These are phyloP conservation scores for Dolichoris vasculosae DNA, from an alignment of 1,140 invertebrate genomes.

Conservation along the genomic window DNA sequence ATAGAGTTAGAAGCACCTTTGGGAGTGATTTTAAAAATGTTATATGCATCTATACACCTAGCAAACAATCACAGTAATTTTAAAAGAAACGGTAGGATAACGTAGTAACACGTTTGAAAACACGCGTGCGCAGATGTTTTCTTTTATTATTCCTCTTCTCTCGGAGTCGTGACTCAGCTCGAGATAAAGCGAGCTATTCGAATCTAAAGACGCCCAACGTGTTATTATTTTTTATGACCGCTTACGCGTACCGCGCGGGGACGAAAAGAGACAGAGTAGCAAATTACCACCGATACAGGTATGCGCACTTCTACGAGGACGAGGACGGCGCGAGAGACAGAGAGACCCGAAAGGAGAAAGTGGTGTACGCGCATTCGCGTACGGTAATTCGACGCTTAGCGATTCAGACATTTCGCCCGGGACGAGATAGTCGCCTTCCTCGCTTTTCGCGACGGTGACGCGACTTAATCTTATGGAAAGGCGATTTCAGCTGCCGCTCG, in stretches of 20 bases:
- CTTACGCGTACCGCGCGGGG: conserved; percentile 25
- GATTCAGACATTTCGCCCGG: conserved; percentile 67
- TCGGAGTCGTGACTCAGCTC: conserved; percentile 16
- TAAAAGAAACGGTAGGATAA: background rate
- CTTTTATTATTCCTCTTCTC: background rate
- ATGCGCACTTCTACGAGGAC: conserved; percentile 9
- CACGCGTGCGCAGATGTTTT: background rate
- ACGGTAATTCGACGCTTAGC: conserved; percentile 71
- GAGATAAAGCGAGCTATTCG: conserved; percentile 57
- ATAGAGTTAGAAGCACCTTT: background rate
- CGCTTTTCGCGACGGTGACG: conserved; percentile 55
- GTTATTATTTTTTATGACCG: conserved; percentile 69
- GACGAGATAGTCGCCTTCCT: conserved; percentile 59
- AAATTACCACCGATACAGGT: conserved; percentile 37
- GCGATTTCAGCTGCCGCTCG: conserved; percentile 62
- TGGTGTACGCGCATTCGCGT: conserved; percentile 39
- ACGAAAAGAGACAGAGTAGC: conserved; percentile 37
- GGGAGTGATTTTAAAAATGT: background rate
- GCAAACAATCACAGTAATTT: conserved; percentile 21
- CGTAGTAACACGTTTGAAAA: background rate
- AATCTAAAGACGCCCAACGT: conserved; percentile 59
- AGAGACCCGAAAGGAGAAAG: conserved; percentile 53
- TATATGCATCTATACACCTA: background rate
- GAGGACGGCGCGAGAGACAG: background rate
- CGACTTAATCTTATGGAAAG: conserved; percentile 68